These are phyloP conservation scores for Campylomormyrus tamandua DNA, from an alignment of 2,113 vertebrate species.

Conservation along the genomic window DNA sequence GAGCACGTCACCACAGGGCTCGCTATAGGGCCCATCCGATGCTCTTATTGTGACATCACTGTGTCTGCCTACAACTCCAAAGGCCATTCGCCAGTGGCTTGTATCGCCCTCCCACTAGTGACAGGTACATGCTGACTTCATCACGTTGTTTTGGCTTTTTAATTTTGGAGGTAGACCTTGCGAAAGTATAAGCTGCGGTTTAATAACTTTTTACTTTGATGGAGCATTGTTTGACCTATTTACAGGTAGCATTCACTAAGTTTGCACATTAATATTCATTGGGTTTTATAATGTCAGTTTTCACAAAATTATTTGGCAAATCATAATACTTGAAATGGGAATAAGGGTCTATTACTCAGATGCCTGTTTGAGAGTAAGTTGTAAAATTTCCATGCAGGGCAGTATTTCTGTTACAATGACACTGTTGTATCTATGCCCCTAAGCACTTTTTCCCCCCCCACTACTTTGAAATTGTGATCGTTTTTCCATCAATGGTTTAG, in stretches of 20 bases:
- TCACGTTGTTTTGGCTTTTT: neutral
- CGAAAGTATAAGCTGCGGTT: neutral
- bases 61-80: constrained; percentile 55
- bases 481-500: neutral
- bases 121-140: constrained; percentile 36
- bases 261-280: neutral
- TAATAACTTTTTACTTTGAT: neutral
- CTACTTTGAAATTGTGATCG: neutral
- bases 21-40: constrained; percentile 16
- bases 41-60: constrained; percentile 42
- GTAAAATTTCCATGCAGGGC: neutral
- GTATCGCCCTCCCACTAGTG: constrained; percentile 23
- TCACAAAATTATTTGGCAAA: neutral
- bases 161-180: neutral
- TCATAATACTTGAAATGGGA: neutral
- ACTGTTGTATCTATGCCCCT: neutral
- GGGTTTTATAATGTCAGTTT: neutral
- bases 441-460: neutral
- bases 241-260: neutral
- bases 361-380: neutral
- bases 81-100: constrained; percentile 53
- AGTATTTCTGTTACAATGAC: neutral
- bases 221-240: neutral
- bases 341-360: neutral
- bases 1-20: neutral